Evolutionary conservation across 2,888 invertebrate species (phyloP).

Genomic region (Stenurella melanura): DNA sequence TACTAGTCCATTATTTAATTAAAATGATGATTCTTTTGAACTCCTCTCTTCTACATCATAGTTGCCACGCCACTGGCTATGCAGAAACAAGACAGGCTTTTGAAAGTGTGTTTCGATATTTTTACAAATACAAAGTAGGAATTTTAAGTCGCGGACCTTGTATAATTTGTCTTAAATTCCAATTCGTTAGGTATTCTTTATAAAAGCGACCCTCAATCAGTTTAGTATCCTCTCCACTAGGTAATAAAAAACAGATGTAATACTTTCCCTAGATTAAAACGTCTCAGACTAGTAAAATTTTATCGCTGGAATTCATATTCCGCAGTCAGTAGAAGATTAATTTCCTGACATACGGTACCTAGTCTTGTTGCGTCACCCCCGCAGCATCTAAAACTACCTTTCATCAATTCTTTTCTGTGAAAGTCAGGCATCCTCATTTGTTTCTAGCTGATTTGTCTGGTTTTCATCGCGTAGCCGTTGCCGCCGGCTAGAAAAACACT

Average conservation of each 20-base stretch:
- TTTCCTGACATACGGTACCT: conserved; percentile 54
- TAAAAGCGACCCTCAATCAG: too few species aligned
- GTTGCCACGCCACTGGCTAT: too few species aligned
- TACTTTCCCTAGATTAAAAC: conserved; percentile 24
- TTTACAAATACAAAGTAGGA: too few species aligned
- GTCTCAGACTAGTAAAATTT: neutral
- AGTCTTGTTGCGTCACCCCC: conserved; percentile 34
- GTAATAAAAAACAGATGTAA: neutral
- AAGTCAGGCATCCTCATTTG: conserved; percentile 66
- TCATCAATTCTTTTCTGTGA: conserved; percentile 63
- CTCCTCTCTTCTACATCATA: too few species aligned
- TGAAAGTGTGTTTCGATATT: too few species aligned
- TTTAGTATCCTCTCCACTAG: neutral
- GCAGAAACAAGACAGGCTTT: too few species aligned
- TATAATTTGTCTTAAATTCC: too few species aligned
- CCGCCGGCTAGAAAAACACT: conserved; percentile 72
- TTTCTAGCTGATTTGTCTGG: conserved; percentile 73
- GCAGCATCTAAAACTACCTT: conserved; percentile 53
- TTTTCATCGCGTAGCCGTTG: conserved; percentile 64
- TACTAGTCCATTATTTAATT: too few species aligned
- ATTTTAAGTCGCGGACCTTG: too few species aligned
- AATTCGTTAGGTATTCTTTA: too few species aligned
- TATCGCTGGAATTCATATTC: conserved; percentile 46
- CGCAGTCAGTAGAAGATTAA: conserved; percentile 53
- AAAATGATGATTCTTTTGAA: too few species aligned